Evolutionary conservation across 2,113 vertebrate species (phyloP).

Genomic region (Manacus vitellinus): DNA sequence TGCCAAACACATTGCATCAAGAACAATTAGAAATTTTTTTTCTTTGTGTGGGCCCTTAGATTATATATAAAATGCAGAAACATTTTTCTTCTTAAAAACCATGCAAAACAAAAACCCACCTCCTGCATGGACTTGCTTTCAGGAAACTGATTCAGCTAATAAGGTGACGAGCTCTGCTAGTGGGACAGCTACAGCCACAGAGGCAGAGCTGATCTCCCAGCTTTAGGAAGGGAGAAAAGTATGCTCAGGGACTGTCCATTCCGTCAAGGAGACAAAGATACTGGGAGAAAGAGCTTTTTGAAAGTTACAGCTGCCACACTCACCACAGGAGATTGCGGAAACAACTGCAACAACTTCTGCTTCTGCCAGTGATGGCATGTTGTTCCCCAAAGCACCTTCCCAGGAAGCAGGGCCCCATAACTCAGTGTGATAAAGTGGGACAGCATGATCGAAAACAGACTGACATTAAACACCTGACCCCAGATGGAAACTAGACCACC

Average conservation of each 20-base stretch:
- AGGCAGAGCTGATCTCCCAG: neutral
- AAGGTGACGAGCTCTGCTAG: neutral
- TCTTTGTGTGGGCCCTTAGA: conserved; percentile 2
- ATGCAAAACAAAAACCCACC: neutral
- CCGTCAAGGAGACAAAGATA: neutral
- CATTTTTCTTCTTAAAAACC: neutral
- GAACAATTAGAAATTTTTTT: conserved; percentile 21
- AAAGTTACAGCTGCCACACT: neutral
- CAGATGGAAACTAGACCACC: neutral
- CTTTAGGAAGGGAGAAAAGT: neutral
- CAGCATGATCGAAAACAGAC: neutral
- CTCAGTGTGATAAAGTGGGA: neutral
- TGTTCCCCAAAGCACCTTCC: neutral
- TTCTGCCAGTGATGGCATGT: fast-evolving
- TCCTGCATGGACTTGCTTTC: neutral
- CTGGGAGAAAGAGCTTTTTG: neutral
- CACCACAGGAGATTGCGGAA: fast-evolving
- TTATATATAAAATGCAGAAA: conserved; percentile 8
- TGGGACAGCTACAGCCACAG: neutral
- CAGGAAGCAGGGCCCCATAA: neutral
- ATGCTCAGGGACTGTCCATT: neutral
- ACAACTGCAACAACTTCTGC: neutral
- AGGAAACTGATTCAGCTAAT: neutral
- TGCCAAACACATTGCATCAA: conserved; percentile 40
- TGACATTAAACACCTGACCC: neutral